These are phyloP conservation scores for Notarius quadriscutis DNA, from an alignment of 2,113 vertebrate species.

Conservation along the genomic window DNA sequence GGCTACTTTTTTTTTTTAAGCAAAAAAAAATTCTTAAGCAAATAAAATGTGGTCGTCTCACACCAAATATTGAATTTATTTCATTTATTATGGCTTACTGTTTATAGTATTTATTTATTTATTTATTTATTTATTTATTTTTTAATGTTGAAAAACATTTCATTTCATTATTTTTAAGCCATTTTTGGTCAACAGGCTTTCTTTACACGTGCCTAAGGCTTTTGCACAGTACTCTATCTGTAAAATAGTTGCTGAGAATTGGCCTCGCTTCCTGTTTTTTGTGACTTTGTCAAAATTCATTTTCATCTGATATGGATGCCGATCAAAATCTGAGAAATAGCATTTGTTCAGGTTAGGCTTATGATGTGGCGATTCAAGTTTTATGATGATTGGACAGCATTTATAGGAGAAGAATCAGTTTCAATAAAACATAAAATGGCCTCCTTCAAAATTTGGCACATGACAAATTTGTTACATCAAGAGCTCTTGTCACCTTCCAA, in stretches of 20 bases:
- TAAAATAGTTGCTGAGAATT: neutral
- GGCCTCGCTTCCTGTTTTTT: neutral
- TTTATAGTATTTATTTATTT: no score
- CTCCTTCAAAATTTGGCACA: neutral
- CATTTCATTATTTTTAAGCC: no score
- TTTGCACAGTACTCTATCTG: no score
- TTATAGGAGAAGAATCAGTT: neutral
- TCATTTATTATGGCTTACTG: no score
- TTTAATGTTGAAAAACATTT: no score
- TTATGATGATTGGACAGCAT: neutral
- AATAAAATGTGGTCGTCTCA: no score
- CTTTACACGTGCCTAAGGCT: no score
- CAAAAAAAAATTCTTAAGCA: no score
- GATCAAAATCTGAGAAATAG: neutral
- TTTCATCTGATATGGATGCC: neutral
- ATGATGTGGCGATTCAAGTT: neutral
- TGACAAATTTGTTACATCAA: neutral
- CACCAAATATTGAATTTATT: no score
- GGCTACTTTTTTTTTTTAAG: no score
- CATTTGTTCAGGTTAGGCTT: neutral
- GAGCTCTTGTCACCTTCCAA: neutral
- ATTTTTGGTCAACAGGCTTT: no score
- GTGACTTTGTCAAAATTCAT: neutral
- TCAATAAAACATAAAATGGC: neutral
- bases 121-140: no score